phyloP scores from a whole-genome alignment of 2,797 vertebrate species.

The Macropus fuliginosus region DNA sequence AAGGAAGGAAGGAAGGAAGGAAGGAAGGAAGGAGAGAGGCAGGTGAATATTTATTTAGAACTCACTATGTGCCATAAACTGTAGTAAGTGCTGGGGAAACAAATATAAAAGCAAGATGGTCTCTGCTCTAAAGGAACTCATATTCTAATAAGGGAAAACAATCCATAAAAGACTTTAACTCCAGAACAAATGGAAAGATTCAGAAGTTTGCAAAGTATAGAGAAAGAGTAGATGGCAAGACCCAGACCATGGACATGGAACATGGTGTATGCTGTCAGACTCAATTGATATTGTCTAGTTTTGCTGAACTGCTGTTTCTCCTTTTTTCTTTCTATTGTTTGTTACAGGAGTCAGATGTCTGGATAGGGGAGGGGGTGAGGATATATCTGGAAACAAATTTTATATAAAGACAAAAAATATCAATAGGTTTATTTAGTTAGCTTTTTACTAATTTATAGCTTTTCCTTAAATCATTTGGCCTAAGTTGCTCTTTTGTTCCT shows the following conservation, averaged over 20 bases:
- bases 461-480: neutral
- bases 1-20: too few species aligned
- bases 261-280: neutral
- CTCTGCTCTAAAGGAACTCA: neutral
- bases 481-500: neutral
- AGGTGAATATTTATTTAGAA: neutral
- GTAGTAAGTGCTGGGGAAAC: neutral
- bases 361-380: neutral
- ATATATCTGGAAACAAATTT: neutral
- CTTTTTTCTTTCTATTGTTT: neutral
- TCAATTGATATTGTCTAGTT: neutral
- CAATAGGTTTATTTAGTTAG: neutral
- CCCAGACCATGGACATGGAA: neutral
- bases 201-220: neutral
- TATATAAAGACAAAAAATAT: neutral
- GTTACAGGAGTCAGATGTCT: neutral
- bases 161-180: neutral
- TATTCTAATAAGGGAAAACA: neutral
- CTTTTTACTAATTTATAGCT: neutral
- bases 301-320: neutral
- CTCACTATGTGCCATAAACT: neutral
- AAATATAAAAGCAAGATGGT: neutral
- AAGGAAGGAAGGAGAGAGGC: rapidly evolving
- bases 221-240: neutral
- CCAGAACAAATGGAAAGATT: neutral